phyloP scores from a whole-genome alignment of 2,113 vertebrate species.

The Ploceus nigricollis region DNA sequence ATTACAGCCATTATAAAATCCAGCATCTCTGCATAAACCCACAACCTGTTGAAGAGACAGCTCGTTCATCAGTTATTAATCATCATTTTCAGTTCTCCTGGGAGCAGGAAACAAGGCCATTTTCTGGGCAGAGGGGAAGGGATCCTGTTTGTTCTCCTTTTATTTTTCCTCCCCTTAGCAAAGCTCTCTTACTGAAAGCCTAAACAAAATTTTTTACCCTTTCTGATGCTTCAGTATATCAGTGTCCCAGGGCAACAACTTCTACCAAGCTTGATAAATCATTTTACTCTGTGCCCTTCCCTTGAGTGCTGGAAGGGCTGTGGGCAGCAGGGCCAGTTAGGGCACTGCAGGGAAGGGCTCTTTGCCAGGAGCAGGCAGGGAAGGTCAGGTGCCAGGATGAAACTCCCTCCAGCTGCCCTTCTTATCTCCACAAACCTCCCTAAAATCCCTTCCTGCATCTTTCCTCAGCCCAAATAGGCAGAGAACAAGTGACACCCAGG shows the following conservation, averaged over 20 bases:
- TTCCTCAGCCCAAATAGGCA: neutral
- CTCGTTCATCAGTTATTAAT: neutral
- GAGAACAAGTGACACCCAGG: neutral
- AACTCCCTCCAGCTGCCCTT: neutral
- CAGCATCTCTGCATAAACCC: neutral
- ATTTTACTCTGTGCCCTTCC: neutral
- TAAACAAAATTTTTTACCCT: neutral
- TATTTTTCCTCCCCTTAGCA: neutral
- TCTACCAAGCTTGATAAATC: neutral
- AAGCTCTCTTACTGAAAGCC: neutral
- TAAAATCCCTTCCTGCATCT: neutral
- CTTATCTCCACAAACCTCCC: neutral
- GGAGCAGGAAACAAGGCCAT: neutral
- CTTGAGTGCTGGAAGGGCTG: neutral
- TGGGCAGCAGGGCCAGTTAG: neutral
- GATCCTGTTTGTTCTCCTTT: neutral
- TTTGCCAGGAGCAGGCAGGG: neutral
- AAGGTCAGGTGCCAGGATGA: neutral
- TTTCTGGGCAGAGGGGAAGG: neutral
- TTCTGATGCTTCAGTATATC: neutral
- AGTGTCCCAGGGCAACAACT: neutral
- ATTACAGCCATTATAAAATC: neutral
- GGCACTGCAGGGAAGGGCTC: neutral
- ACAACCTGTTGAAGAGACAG: neutral
- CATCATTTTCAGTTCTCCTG: neutral